Base-by-base conservation (phyloP, 2,113 vertebrate species). In the Ramphastos sulfuratus region DNA sequence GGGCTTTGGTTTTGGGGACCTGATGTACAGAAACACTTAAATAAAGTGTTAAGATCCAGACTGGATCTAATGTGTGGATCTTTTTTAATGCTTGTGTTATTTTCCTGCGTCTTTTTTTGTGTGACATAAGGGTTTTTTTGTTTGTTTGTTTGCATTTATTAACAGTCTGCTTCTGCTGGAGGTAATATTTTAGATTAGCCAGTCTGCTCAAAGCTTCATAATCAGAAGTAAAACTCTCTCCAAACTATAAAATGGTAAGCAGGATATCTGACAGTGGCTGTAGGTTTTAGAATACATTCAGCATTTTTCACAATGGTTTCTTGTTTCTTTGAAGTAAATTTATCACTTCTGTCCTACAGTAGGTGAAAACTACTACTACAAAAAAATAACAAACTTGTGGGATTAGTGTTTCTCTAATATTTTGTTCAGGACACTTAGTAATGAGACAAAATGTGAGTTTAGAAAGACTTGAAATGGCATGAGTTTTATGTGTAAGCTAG, bases 41-140 rank as follows among this genome's bases (percentile, higher is more conserved):
- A 93, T 97, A 97, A 97, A 97, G 23, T 85, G 70, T 89, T 46
- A 93, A 92, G 46, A 82, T 82, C 61, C 5, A 1, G 31, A 21
- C 55, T 82, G 64, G 65, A 61, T 50, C 21, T 73, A 30, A 30
- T 27, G 2, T 3, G 1, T 60, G 60, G 11, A 25, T 37, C 8
- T 39, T 33, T 77, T 70, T 84, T 44, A 39, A 20, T 39, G 31
- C 46, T 50, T 60, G 15, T 18, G 28, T n/a, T 80, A 17, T 39
- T 82, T 74, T 73, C 60, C 25, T 48, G 33, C 35, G 15, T 75
- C 12, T 50, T 79, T 80, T 58, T 70, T 52, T 46, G 9, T 48
- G 30, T 48, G n/a, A 69, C 86, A 14, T 69, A 56, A 55, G 37
- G 37, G 9, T 39, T 39, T 11, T 39, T 4, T 10, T 39, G 37